A percentile compares a stretch with the other conserved stretches of the same genome.
These are phyloP conservation scores for Leptinotarsa lineolata DNA, from an alignment of 1,140 invertebrate genomes.

Conservation along the genomic window DNA sequence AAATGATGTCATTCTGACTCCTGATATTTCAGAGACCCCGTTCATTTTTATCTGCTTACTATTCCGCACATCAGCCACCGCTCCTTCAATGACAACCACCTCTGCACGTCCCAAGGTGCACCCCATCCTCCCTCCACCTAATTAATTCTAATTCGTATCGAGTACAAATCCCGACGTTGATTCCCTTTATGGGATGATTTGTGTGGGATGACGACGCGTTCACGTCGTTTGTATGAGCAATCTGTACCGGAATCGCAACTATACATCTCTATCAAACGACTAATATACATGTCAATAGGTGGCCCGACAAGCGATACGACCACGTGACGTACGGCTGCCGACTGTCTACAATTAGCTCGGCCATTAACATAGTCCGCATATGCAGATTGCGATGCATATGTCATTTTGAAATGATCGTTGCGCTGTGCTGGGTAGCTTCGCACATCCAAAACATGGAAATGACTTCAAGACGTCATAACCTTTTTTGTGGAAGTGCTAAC, in stretches of 20 bases:
- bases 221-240: conserved; percentile 27
- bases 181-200: conserved; percentile 32
- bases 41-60: background rate
- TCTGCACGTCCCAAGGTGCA: background rate
- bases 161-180: conserved; percentile 24
- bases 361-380: conserved; percentile 50
- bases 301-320: conserved; percentile 42
- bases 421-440: too few species aligned
- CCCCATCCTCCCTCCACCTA: conserved; percentile 1
- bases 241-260: conserved; percentile 27
- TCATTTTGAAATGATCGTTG: conserved; percentile 34
- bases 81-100: background rate
- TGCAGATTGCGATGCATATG: conserved; percentile 46
- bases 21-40: background rate
- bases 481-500: too few species aligned
- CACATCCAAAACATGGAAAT: too few species aligned
- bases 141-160: conserved; percentile 28
- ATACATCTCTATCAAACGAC: conserved; percentile 43
- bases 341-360: conserved; percentile 49
- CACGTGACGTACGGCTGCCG: conserved; percentile 40
- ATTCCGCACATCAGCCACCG: background rate
- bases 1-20: too few species aligned
- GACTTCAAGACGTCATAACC: too few species aligned
- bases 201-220: conserved; percentile 23
- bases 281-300: conserved; percentile 52